Base-by-base conservation (phyloP, 2,113 vertebrate genomes). In the Reinhardtius hippoglossoides region DNA sequence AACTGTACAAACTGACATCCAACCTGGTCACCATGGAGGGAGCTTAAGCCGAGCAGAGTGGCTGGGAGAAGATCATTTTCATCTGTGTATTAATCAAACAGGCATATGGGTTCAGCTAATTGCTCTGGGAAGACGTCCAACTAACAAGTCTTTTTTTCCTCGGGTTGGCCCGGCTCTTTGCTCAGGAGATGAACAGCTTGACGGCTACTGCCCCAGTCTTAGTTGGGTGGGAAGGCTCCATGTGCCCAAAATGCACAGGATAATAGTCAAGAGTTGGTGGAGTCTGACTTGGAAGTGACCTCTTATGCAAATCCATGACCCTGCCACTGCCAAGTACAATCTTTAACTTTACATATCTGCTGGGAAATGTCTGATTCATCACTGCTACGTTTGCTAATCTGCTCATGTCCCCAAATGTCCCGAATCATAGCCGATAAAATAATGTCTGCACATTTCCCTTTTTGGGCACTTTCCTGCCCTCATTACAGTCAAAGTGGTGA, bases 81-180 rank as follows among this genome's bases (percentile, higher is more conserved):
- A 81, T 87, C 68, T 78, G 71, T 82, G 82, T 91, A 92, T 93
- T 93, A 90, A 93, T 92, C 92, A 91, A 89, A 89, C 90, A 88
- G 90, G 82, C 89, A 80, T 86, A 85, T 91, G 90, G 88, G 84
- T 89, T 92, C 75, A 82, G 88, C 86, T 92, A 91, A 91, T 91
- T 89, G 86, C 89, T 89, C 91, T 85, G 89, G 92, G 93, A 94
- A 88, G 75, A 78, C 57, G 1, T 93, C 92, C 92, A 94, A 88
- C 83, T 46, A 72, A 65, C 48, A 58, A 65, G 63, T 15, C 23
- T 54, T 77, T 79, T 78, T 76, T 5, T 35, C 48, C 72, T 68
- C 15, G 10, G 73, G 54, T 81, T 85, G 81, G 74, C 73, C 71
- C 65, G 26, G 69, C 56, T 63, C 63, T 76, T 70, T 77, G 79